phyloP scores from a whole-genome alignment of 2,797 vertebrate species.

The Denticeps clupeoides region DNA sequence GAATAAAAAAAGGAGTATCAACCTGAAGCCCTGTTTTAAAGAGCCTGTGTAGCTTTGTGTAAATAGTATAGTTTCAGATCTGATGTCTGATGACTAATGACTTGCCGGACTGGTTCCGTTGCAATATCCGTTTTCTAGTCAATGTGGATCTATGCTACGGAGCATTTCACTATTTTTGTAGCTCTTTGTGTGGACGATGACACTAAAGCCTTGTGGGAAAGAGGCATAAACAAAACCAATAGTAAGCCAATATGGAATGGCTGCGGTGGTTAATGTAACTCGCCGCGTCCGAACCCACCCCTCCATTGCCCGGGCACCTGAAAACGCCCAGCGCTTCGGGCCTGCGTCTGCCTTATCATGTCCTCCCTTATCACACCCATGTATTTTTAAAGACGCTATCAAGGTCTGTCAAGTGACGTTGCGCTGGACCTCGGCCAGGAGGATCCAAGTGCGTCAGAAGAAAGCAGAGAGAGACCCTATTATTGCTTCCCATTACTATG shows the following conservation, averaged over 20 bases:
- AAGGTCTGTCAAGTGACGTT: constrained; percentile 1
- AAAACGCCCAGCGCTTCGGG: background rate
- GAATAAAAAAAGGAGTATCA: too few relatives aligned
- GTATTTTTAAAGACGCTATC: constrained; percentile 3
- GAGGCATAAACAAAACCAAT: constrained; percentile 2
- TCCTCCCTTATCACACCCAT: background rate
- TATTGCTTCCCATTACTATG: too few relatives aligned
- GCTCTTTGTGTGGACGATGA: background rate
- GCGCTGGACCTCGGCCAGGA: too few relatives aligned
- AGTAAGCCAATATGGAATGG: constrained; percentile 4
- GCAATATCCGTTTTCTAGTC: too few relatives aligned
- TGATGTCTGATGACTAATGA: too few relatives aligned
- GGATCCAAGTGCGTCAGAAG: background rate
- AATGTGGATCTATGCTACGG: too few relatives aligned
- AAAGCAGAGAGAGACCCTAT: too few relatives aligned
- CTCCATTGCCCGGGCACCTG: background rate
- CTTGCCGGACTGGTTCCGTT: too few relatives aligned
- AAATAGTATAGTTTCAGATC: too few relatives aligned
- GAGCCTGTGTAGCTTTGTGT: too few relatives aligned
- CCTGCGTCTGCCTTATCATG: background rate
- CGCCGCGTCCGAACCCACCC: background rate
- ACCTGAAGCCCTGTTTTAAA: too few relatives aligned
- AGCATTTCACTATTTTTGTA: background rate
- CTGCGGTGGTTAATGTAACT: constrained; percentile 3
- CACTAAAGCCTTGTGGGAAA: constrained; percentile 1